A percentile compares a stretch with the other conserved stretches of the same genome.
These are phyloP conservation scores for Cydia fagiglandana DNA, from an alignment of 1,140 invertebrate species.

Conservation along the genomic window DNA sequence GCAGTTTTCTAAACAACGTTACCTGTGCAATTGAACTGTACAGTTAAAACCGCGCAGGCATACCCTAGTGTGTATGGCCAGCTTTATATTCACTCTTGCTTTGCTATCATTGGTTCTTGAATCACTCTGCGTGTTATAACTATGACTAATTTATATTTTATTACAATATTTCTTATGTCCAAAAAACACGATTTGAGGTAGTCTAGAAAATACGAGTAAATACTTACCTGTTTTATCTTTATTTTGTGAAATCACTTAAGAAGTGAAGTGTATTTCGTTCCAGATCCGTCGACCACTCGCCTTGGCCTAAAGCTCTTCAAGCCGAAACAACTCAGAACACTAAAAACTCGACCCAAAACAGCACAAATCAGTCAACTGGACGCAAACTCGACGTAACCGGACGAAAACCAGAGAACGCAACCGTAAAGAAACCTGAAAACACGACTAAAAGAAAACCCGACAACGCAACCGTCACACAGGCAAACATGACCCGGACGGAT, in stretches of 20 bases:
- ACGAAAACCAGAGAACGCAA: slow-evolving; percentile 26
- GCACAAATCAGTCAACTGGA: slow-evolving; percentile 22
- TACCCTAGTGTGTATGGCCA: no score
- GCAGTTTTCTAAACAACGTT: no score
- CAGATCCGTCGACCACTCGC: slow-evolving; percentile 11
- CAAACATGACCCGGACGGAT: slow-evolving; percentile 50
- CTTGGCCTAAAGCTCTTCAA: slow-evolving; percentile 25
- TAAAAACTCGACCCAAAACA: slow-evolving; percentile 8
- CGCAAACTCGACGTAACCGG: slow-evolving; percentile 36
- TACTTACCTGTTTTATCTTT: not conserved
- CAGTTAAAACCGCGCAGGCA: no score
- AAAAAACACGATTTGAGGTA: no score
- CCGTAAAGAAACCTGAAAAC: slow-evolving; percentile 38
- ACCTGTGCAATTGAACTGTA: no score
- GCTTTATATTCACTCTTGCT: no score
- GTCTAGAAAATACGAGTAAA: no score
- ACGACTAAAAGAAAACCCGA: slow-evolving; percentile 38
- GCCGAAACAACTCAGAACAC: not conserved
- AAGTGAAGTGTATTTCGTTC: not conserved
- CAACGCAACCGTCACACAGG: slow-evolving; percentile 32
- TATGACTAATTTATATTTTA: no score
- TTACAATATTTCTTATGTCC: no score
- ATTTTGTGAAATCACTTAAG: not conserved
- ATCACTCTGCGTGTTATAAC: no score
- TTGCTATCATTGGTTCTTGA: no score